Percentiles rank a stretch among this genome's conserved stretches.
Conservation (phyloP, 2,797 vertebrate genomes). For the Cirrhinus mrigala region DNA sequence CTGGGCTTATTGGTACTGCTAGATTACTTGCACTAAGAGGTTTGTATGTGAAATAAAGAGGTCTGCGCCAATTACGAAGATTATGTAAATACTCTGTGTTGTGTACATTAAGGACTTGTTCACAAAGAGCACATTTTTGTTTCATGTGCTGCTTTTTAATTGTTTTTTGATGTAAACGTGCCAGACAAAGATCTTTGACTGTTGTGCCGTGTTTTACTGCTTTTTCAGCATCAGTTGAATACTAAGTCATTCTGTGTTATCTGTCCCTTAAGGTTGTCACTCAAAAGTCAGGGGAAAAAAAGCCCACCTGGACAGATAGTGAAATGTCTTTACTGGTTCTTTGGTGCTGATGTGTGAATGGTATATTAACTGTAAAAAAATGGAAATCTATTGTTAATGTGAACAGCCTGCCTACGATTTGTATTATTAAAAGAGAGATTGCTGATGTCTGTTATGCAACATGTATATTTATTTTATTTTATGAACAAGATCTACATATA, state of each 20-base stretch:
- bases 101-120: background rate
- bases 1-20: background rate
- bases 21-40: background rate
- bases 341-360: background rate
- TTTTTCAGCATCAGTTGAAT: background rate
- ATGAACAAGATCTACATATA: background rate
- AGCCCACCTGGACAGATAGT: background rate
- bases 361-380: background rate
- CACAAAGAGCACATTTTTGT: background rate
- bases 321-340: background rate
- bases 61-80: background rate
- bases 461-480: too few relatives aligned
- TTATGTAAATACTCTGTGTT: background rate
- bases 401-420: background rate
- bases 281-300: background rate
- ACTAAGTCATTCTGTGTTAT: background rate
- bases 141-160: background rate
- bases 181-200: background rate
- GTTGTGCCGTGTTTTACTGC: background rate
- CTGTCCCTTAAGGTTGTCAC: background rate
- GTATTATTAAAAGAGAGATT: background rate
- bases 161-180: background rate
- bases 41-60: background rate
- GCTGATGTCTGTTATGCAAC: background rate
- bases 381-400: background rate